Evolutionary conservation across 1,140 invertebrate species (phyloP).

Genomic region (Aphelenchoides besseyi): DNA sequence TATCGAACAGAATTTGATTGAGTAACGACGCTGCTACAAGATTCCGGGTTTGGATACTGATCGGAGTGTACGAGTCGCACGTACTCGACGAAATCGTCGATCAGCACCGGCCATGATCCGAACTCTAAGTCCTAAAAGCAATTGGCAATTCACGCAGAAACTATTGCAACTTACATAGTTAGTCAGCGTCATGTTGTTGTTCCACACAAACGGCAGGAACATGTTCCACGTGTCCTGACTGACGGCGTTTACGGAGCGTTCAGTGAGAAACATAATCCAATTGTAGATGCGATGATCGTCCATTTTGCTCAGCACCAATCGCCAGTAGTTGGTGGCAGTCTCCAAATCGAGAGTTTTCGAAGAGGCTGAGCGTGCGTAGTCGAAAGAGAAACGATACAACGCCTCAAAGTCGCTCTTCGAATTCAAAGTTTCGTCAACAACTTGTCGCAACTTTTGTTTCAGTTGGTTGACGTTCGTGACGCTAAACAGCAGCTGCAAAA

Average conservation of each 20-base stretch:
- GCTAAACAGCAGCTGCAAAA: constrained; percentile 27
- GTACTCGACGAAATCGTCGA: constrained; percentile 97
- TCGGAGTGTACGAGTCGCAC: neutral
- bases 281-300: constrained; percentile 29
- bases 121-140: neutral
- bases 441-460: constrained; percentile 81
- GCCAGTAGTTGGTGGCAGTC: constrained; percentile 99
- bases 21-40: no score
- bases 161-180: constrained; percentile 96
- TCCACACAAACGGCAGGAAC: constrained; percentile 87
- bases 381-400: constrained; percentile 97
- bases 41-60: neutral
- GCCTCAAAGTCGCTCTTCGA: constrained; percentile 89
- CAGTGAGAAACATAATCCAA: constrained; percentile 68
- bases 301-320: constrained; percentile 69
- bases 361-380: constrained; percentile 88
- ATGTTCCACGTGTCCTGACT: constrained; percentile 87
- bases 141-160: neutral
- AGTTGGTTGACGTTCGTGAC: constrained; percentile 75
- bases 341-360: constrained; percentile 79
- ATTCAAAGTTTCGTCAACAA: constrained; percentile 79
- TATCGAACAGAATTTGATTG: no score
- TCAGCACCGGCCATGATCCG: constrained; percentile 95
- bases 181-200: constrained; percentile 88
- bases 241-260: constrained; percentile 67